These are phyloP conservation scores for Pecten maximus DNA, from an alignment of 2,888 invertebrate genomes.

Conservation along the genomic window DNA sequence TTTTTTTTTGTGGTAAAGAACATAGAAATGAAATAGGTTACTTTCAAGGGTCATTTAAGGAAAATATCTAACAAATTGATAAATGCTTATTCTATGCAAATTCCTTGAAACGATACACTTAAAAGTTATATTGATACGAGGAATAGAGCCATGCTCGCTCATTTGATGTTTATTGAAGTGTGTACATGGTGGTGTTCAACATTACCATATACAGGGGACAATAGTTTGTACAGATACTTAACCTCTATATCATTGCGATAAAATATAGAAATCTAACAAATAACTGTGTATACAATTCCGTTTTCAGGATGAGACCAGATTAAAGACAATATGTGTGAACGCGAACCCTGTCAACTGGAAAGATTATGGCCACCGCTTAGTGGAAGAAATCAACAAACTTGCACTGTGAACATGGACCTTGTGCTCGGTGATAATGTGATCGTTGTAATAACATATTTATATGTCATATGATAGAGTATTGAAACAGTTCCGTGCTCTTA, in stretches of 20 bases:
- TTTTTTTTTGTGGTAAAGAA: no score
- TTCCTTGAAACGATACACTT: no score
- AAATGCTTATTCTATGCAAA: no score
- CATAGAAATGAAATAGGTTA: no score
- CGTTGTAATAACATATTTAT: not conserved
- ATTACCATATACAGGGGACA: no score
- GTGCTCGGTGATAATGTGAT: not conserved
- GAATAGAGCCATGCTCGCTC: no score
- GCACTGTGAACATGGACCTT: not conserved
- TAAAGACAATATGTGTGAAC: conserved; percentile 89
- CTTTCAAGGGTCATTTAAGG: no score
- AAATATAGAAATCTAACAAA: not conserved
- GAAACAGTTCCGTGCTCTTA: not conserved
- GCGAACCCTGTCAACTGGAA: conserved; percentile 90
- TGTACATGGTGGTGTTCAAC: no score
- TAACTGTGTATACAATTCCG: not conserved
- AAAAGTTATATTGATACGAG: no score
- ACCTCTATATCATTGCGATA: not conserved
- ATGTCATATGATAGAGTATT: not conserved
- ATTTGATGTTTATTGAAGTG: no score
- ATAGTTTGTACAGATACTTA: no score
- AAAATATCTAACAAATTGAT: no score
- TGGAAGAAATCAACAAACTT: conserved; percentile 87
- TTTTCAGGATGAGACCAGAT: conserved; percentile 89
- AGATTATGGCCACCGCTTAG: conserved; percentile 89